Evolutionary conservation across 2,797 vertebrate species (phyloP).

Genomic region (Enteromius fasciolatus): DNA sequence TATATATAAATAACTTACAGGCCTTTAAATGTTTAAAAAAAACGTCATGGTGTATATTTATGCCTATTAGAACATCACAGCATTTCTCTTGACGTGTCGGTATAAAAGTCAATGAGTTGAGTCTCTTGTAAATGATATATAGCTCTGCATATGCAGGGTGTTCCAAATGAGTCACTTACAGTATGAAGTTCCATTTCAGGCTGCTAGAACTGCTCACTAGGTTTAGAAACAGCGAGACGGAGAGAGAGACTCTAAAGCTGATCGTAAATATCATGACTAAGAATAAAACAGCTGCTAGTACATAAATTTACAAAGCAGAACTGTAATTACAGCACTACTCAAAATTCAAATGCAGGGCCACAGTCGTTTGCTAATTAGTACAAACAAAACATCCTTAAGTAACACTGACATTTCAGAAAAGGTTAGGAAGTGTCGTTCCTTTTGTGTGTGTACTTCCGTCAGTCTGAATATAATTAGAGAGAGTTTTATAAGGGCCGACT

Average conservation of each 20-base stretch:
- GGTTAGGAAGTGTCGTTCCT: slow-evolving; percentile 24
- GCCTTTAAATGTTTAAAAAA: background rate
- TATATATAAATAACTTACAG: background rate
- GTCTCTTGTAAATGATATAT: background rate
- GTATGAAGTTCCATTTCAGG: background rate
- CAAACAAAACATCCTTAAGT: slow-evolving; percentile 44
- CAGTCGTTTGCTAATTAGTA: slow-evolving; percentile 62
- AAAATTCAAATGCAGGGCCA: slow-evolving; percentile 61
- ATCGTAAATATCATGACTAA: slow-evolving; percentile 44
- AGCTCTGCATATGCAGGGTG: background rate
- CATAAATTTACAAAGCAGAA: slow-evolving; percentile 63
- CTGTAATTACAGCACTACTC: slow-evolving; percentile 63
- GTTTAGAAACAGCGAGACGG: background rate
- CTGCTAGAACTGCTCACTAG: background rate
- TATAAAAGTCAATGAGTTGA: slow-evolving; percentile 3
- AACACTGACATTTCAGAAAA: slow-evolving; percentile 57
- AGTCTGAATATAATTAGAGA: slow-evolving; percentile 20
- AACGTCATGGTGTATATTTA: background rate
- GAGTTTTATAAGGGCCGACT: background rate
- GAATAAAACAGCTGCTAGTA: slow-evolving; percentile 53
- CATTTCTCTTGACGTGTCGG: background rate
- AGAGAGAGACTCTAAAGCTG: slow-evolving; percentile 10
- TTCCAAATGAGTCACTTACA: slow-evolving; percentile 15
- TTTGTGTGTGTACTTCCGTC: background rate
- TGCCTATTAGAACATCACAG: background rate